Evolutionary conservation across 2,888 invertebrate genomes (phyloP), one percentile per base, ranked within the genome.

Genomic region (Yponomeuta sedellus): DNA sequence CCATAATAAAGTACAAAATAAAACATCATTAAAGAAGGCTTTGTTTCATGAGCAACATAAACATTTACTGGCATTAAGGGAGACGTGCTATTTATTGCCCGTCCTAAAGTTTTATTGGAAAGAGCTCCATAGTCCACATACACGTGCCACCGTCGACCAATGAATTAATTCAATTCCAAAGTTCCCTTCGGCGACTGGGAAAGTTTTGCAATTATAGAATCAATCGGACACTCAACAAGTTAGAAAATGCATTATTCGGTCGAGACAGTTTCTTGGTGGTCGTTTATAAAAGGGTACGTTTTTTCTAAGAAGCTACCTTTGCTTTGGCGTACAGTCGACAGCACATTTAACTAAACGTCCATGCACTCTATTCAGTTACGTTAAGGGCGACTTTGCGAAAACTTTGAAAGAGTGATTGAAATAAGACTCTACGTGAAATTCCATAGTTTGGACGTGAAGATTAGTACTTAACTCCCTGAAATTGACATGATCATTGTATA

Each of bases 161-260:
- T 20, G 20, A 22, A 20, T 59, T 59, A 59, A 20, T 59, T 59
- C 10, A 20, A 59, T 59, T 6, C 34, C 44, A 59, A 59, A 59
- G 19, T 22, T 59, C 11, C 11, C 19, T 19, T 11, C 12, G 59
- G 22, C 8, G 22, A 59, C 20, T 59, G 20, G 3, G 25, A 59
- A 59, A 59, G 25, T 59, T 59, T 59, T 22, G 20, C 11, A 59
- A 59, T 59, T 59, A 59, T 11, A 10, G 25, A 59, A 59, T 59
- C 59, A 59, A 59, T 59, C 59, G 59, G 59, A 40, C 28, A 8
- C 10, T 62, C 20, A 22, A 20, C 64, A 39, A 52, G 44, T 12
- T 52, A 3, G 16, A 12, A 52, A 52, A 52, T 52, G 12, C 0
- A 52, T 52, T 44, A 44, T 52, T 52, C 44, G 44, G 1, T 52